Conservation (phyloP, 2,113 vertebrate genomes). For the Leucosticte australis region DNA sequence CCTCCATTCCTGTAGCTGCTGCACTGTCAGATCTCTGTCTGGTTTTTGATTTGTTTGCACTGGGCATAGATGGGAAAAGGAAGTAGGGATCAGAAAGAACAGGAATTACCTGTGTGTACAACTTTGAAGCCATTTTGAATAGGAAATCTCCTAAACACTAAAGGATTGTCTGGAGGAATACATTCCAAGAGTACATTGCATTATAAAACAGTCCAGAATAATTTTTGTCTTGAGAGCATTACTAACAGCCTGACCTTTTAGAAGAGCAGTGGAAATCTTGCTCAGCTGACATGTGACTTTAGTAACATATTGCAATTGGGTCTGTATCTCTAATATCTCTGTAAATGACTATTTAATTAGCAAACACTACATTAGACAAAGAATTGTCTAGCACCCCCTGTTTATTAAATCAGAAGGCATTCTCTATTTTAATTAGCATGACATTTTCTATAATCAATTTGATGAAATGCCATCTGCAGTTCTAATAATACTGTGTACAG, state of each 20-base stretch:
- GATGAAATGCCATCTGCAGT: conserved; percentile 32
- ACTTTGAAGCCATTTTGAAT: not conserved
- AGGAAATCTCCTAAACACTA: not conserved
- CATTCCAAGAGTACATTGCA: not conserved
- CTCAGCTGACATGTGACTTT: not conserved
- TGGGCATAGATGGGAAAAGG: not conserved
- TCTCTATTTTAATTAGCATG: conserved; percentile 56
- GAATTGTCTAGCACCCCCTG: conserved; percentile 47
- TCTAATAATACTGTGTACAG: conserved; percentile 11
- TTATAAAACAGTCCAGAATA: not conserved
- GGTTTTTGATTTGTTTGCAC: not conserved
- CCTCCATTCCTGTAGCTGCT: not conserved
- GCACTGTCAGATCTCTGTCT: rapidly evolving
- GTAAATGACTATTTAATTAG: conserved; percentile 46
- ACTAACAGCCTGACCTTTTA: not conserved
- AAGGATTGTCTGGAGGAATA: not conserved
- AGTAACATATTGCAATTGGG: not conserved
- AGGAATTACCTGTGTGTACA: not conserved
- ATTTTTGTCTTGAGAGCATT: not conserved
- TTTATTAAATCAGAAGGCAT: conserved; percentile 55
- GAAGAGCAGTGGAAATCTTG: not conserved
- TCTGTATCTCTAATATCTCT: conserved; percentile 36
- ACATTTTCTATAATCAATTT: conserved; percentile 48
- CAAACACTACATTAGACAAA: conserved; percentile 51
- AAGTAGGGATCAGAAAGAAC: not conserved